Evolutionary conservation across 1,140 invertebrate genomes (phyloP), one percentile per base, ranked within the genome.

Genomic region (Drosophila asahinai): DNA sequence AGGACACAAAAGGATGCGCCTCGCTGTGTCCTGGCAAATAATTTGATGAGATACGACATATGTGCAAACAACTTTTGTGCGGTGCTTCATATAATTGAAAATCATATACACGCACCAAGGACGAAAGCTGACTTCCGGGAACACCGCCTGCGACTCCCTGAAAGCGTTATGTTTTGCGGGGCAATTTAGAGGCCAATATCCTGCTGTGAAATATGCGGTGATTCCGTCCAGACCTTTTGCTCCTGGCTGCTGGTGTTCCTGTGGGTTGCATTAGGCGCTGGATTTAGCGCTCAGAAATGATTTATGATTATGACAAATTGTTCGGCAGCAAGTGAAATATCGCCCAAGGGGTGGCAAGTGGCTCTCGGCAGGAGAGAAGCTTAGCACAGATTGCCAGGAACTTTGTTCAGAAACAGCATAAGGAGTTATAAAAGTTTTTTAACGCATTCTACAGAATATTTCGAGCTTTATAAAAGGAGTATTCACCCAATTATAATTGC

Each of bases 41-140:
- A 91, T 92, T 86, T 90, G 91, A 92, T 92, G 91, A 92, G 91
- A 92, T 91, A 90, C 91, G 91, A 92, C 91, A 92, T 92, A 92
- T 92, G 91, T 92, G 91, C 87, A 92, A 92, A 92, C 91, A 92
- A 86, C 74, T 91, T 90, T 90, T 70, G 66, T 82, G 86, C 78
- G 81, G 70, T 87, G 82, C 86, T 86, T 80, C 70, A 80, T 72
- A 92, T 92, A 92, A 91, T 89, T 92, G 91, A 92, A 91, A 92
- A 83, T 84, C 77, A 83, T 92, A 86, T 70, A 75, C 45, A 49
- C 27, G 11, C 66, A 45, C 27, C 63, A 47, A 38, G 52, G 43
- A 70, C 27, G 19, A 63, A 59, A 36, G 47, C 25, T 61, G 47
- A 65, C 62, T 57, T 65, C 36, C 49, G 12, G 36, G 36, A 11